Evolutionary conservation across 2,113 vertebrate genomes (phyloP).

Genomic region (Microcebus griseorufus): DNA sequence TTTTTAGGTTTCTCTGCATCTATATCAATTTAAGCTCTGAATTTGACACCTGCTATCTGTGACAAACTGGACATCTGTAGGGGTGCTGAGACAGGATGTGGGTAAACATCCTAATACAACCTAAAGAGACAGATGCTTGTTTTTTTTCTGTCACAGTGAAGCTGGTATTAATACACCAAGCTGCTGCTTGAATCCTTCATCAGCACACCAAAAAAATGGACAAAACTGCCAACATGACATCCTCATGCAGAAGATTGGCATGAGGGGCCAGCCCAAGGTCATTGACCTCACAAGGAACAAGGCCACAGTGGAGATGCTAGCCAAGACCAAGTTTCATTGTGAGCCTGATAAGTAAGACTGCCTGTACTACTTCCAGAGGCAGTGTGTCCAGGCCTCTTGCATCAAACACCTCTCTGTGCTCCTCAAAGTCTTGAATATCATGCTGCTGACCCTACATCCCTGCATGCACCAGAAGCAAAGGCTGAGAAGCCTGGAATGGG

Average conservation of each 20-base stretch:
- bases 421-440: constrained; percentile 89
- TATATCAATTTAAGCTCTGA: constrained; percentile 93
- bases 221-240: constrained; percentile 88
- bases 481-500: constrained; percentile 94
- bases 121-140: constrained; percentile 91
- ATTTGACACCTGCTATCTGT: constrained; percentile 92
- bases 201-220: constrained; percentile 89
- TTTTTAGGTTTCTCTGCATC: constrained; percentile 91
- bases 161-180: constrained; percentile 85
- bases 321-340: constrained; percentile 93
- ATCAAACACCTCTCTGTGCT: constrained; percentile 92
- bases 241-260: constrained; percentile 93
- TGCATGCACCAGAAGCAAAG: constrained; percentile 98
- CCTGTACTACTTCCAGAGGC: constrained; percentile 94
- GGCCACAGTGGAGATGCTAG: constrained; percentile 93
- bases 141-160: constrained; percentile 94
- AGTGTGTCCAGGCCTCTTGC: constrained; percentile 93
- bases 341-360: constrained; percentile 93
- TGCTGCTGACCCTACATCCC: constrained; percentile 91
- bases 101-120: constrained; percentile 93
- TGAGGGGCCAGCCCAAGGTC: constrained; percentile 92
- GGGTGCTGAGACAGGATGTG: constrained; percentile 97
- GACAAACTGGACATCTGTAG: constrained; percentile 94
- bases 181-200: constrained; percentile 89
- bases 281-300: constrained; percentile 94